A percentile compares a stretch with the other conserved stretches of the same genome.
Evolutionary conservation across 2,888 invertebrate genomes (phyloP).

Genomic region (Altica lythri): DNA sequence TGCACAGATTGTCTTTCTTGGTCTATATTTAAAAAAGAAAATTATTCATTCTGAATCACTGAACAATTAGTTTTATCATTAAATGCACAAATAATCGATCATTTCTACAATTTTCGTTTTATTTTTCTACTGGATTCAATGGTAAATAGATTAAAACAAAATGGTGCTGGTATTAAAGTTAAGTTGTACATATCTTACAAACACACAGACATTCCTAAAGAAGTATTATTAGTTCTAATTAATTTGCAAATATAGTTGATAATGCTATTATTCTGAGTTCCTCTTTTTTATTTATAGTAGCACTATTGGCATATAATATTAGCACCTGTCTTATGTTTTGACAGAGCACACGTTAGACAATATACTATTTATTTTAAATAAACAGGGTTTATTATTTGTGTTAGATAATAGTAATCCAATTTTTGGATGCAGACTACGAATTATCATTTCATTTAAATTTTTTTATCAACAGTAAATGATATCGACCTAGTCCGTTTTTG

Average conservation of each 20-base stretch:
- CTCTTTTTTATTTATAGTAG: conserved; percentile 31
- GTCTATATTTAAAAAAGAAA: too few relatives aligned
- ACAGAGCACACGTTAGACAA: conserved; percentile 42
- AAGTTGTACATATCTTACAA: conserved; percentile 53
- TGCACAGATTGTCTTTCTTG: too few relatives aligned
- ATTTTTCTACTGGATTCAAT: conserved; percentile 7
- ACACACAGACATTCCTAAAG: conserved; percentile 56
- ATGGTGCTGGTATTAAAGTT: conserved; percentile 55
- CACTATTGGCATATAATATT: conserved; percentile 21
- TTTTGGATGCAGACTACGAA: neutral
- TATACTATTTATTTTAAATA: conserved; percentile 16
- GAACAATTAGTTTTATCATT: too few relatives aligned
- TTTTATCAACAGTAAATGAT: conserved; percentile 16
- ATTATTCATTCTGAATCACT: too few relatives aligned
- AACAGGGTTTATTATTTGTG: conserved; percentile 8
- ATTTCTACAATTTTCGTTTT: neutral
- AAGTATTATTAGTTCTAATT: conserved; percentile 57
- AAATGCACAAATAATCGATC: neutral
- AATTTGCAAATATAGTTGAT: conserved; percentile 36
- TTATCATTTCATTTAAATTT: conserved; percentile 5
- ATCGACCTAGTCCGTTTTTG: neutral
- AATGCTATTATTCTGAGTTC: conserved; percentile 43
- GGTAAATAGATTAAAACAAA: conserved; percentile 19
- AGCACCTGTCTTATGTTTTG: conserved; percentile 24
- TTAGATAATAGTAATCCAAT: too few relatives aligned